These are phyloP conservation scores for Mythimna lalbum DNA, from an alignment of 2,888 invertebrate genomes.

Conservation along the genomic window DNA sequence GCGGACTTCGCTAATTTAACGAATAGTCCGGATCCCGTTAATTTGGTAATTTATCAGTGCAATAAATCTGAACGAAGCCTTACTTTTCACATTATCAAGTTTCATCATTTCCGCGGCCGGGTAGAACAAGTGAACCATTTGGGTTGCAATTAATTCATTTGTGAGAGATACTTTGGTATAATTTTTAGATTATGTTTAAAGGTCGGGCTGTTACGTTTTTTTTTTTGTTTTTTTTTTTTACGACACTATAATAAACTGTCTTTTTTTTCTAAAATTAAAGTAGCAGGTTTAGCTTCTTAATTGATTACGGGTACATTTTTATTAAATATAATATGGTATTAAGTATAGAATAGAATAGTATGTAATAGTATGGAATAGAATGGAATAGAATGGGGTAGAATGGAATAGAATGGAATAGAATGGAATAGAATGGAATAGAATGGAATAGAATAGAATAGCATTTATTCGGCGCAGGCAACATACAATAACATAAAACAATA, in stretches of 20 bases:
- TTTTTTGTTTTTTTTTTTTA: not conserved
- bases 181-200: slow-evolving; percentile 10
- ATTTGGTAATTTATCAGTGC: slow-evolving; percentile 54
- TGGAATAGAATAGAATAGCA: too few relatives aligned
- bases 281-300: too few relatives aligned
- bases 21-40: slow-evolving; percentile 51
- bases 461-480: too few relatives aligned
- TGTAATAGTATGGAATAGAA: too few relatives aligned
- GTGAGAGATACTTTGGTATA: slow-evolving; percentile 7
- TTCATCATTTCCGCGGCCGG: slow-evolving; percentile 53
- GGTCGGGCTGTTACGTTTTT: not conserved
- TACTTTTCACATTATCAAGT: slow-evolving; percentile 63
- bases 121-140: slow-evolving; percentile 28
- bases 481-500: too few relatives aligned
- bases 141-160: slow-evolving; percentile 37
- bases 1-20: slow-evolving; percentile 50
- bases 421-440: too few relatives aligned
- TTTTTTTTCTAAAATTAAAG: not conserved
- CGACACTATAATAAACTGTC: not conserved
- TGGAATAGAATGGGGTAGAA: too few relatives aligned
- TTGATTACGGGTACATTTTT: too few relatives aligned
- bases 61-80: slow-evolving; percentile 52
- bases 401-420: too few relatives aligned
- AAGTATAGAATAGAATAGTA: too few relatives aligned
- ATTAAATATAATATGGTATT: too few relatives aligned